phyloP scores from a whole-genome alignment of 2,888 invertebrate species.

The Synanthedon andrenaeformis region DNA sequence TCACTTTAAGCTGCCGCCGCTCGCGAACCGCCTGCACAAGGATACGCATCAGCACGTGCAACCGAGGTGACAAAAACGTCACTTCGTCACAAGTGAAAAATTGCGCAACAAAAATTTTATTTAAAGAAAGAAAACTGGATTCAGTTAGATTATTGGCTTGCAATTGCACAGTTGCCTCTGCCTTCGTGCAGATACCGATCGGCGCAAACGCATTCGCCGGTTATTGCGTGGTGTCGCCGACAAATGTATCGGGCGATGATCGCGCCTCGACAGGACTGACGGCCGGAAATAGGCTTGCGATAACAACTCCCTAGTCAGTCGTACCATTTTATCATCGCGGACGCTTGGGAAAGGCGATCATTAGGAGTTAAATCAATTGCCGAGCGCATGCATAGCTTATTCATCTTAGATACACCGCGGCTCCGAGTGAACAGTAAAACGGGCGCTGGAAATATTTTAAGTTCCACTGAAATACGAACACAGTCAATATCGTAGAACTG shows the following conservation, averaged over 20 bases:
- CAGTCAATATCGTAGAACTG: slow-evolving; percentile 5
- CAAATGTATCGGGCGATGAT: slow-evolving; percentile 66
- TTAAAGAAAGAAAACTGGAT: neutral
- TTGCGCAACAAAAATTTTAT: neutral
- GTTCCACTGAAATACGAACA: neutral
- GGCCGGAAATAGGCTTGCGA: slow-evolving; percentile 66
- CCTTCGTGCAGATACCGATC: slow-evolving; percentile 47
- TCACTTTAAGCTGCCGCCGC: slow-evolving; percentile 57
- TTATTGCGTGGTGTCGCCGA: slow-evolving; percentile 44
- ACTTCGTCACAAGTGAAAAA: slow-evolving; percentile 16
- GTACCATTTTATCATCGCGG: slow-evolving; percentile 49
- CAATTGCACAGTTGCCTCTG: slow-evolving; percentile 45
- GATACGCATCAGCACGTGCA: slow-evolving; percentile 46
- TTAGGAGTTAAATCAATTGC: slow-evolving; percentile 61
- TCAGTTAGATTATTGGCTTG: slow-evolving; percentile 54
- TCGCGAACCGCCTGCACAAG: slow-evolving; percentile 36
- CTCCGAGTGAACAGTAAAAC: neutral
- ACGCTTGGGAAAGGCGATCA: slow-evolving; percentile 56
- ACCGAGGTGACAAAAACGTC: slow-evolving; percentile 40
- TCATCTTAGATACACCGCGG: neutral
- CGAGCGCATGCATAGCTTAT: slow-evolving; percentile 16
- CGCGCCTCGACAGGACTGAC: slow-evolving; percentile 55
- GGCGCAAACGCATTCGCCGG: slow-evolving; percentile 28
- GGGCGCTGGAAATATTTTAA: neutral
- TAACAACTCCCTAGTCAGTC: slow-evolving; percentile 60